Conservation (phyloP, 2,888 invertebrate species). For the Nymphalis urticae region DNA sequence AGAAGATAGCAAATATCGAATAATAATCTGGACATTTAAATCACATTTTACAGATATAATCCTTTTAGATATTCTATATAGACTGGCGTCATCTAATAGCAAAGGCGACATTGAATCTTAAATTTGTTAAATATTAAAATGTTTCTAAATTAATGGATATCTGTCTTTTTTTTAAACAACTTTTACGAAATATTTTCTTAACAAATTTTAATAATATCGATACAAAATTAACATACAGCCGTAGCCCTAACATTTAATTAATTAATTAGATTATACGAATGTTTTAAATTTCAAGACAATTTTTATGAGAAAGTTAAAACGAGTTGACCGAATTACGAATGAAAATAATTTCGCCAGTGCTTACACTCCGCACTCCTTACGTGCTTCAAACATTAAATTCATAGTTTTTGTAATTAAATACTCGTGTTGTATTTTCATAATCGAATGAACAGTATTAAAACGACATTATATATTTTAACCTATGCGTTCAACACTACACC, state of each 20-base stretch:
- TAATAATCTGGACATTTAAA: conserved; percentile 70
- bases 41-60: conserved; percentile 55
- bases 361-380: not conserved
- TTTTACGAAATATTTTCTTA: not conserved
- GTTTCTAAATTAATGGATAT: conserved; percentile 9
- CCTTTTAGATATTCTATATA: conserved; percentile 44
- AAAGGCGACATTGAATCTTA: conserved; percentile 18
- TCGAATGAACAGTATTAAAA: conserved; percentile 29
- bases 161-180: conserved; percentile 1
- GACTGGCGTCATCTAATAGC: conserved; percentile 19
- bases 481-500: conserved; percentile 62
- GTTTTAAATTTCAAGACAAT: not conserved
- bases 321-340: not conserved
- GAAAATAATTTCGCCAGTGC: conserved; percentile 5
- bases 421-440: conserved; percentile 35
- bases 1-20: conserved; percentile 66
- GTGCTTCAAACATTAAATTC: conserved; percentile 4
- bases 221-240: conserved; percentile 4
- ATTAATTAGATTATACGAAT: not conserved
- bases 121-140: conserved; percentile 9
- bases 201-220: conserved; percentile 4
- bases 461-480: conserved; percentile 48
- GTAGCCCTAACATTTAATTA: not conserved
- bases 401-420: conserved; percentile 3
- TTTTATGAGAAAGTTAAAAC: not conserved